Evolutionary conservation across 2,113 vertebrate species (phyloP).

Genomic region (Dipodomys stephensi): DNA sequence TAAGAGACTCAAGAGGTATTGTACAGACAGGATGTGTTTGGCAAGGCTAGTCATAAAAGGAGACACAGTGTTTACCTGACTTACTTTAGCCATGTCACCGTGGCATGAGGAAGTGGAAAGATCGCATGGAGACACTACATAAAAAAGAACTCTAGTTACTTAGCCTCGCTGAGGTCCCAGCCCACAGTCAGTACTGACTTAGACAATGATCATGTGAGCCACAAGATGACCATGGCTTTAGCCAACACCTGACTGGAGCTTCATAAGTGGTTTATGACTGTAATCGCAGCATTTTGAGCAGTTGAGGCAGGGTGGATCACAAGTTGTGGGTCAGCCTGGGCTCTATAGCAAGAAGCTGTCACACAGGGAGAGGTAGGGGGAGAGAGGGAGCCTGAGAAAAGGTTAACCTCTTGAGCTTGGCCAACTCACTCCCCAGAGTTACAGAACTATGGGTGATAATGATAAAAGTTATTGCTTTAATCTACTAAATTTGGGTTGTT

Average conservation of each 20-base stretch:
- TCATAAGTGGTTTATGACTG: neutral
- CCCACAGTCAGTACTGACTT: neutral
- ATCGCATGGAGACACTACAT: neutral
- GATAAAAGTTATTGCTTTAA: conserved; percentile 12
- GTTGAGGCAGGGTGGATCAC: too few species aligned
- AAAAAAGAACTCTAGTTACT: neutral
- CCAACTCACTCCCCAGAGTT: neutral
- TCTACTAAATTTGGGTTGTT: neutral
- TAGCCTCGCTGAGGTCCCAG: neutral
- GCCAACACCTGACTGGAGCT: neutral
- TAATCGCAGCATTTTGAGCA: too few species aligned
- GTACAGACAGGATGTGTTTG: neutral
- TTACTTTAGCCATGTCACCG: neutral
- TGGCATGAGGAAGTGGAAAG: neutral
- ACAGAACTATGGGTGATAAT: neutral
- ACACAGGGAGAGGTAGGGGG: too few species aligned
- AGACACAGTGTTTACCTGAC: neutral
- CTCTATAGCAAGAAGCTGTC: neutral
- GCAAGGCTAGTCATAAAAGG: neutral
- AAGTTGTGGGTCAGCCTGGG: too few species aligned
- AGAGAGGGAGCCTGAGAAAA: neutral
- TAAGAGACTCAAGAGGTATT: neutral
- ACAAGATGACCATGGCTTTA: neutral
- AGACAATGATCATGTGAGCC: neutral
- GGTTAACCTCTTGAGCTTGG: neutral